A percentile compares a stretch with the other conserved stretches of the same genome.
phyloP scores from a whole-genome alignment of 2,797 vertebrate species.

The Uromys caudimaculatus region DNA sequence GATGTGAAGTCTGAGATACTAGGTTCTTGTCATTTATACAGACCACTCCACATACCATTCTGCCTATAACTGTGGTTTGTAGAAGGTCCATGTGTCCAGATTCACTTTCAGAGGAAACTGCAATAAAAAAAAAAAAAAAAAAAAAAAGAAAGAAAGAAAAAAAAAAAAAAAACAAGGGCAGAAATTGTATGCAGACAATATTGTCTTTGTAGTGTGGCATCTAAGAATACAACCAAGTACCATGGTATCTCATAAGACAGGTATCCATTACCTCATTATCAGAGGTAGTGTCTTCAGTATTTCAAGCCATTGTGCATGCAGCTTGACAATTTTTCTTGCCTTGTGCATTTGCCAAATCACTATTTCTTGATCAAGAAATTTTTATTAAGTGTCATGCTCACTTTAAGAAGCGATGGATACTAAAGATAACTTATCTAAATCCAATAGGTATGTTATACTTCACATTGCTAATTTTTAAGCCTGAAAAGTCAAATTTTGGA shows the following conservation, averaged over 20 bases:
- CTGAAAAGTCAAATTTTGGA: not conserved
- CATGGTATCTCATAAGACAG: not conserved
- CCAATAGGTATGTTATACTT: not conserved
- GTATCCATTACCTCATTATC: not conserved
- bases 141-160: no score
- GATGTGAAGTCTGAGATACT: not conserved
- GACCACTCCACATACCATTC: not conserved
- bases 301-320: constrained; percentile 30
- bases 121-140: no score
- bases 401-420: not conserved
- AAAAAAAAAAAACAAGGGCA: no score
- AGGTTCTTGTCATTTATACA: not conserved
- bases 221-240: no score
- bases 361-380: constrained; percentile 52
- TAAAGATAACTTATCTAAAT: not conserved
- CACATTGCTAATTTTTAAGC: not conserved
- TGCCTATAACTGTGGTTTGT: not conserved
- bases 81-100: accelerated
- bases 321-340: constrained; percentile 37
- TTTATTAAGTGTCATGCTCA: constrained; percentile 31
- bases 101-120: not conserved
- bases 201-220: no score
- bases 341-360: constrained; percentile 62
- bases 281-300: not conserved
- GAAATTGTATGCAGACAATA: no score